Conservation (phyloP, 1,140 invertebrate genomes). For the Camponotus pennsylvanicus region DNA sequence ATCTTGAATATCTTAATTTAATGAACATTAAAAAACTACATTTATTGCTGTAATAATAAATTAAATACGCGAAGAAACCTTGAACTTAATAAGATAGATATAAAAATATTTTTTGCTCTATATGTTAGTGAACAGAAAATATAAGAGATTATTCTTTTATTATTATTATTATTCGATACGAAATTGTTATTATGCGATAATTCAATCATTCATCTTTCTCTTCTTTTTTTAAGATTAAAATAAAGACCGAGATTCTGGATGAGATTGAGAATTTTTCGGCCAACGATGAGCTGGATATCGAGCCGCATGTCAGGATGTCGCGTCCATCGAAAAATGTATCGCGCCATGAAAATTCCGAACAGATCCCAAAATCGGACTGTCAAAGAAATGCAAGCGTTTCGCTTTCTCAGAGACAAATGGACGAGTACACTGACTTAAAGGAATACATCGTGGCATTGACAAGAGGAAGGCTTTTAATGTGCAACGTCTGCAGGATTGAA, state of each 20-base stretch:
- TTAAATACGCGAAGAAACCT: neutral
- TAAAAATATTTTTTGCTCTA: neutral
- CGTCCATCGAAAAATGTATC: neutral
- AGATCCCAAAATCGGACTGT: slow-evolving; percentile 24
- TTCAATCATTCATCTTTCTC: neutral
- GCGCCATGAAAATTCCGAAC: slow-evolving; percentile 16
- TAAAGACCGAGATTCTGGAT: slow-evolving; percentile 66
- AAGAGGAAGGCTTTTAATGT: slow-evolving; percentile 49
- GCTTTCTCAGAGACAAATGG: slow-evolving; percentile 33
- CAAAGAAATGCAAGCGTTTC: slow-evolving; percentile 26
- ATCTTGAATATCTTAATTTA: neutral
- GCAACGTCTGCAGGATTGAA: slow-evolving; percentile 68
- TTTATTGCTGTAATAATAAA: neutral
- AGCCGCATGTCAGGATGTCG: neutral
- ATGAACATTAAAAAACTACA: neutral
- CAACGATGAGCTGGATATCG: slow-evolving; percentile 56
- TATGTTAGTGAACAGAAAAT: neutral
- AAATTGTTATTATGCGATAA: neutral
- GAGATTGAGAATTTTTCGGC: slow-evolving; percentile 68
- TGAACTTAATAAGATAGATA: neutral
- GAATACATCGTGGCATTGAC: slow-evolving; percentile 61
- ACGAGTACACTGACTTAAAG: slow-evolving; percentile 66
- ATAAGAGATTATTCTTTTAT: neutral
- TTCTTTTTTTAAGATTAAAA: slow-evolving; percentile 55
- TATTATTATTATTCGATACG: neutral